Base-by-base conservation (phyloP, 1,140 invertebrate genomes). In the Muscidifurax raptorellus region DNA sequence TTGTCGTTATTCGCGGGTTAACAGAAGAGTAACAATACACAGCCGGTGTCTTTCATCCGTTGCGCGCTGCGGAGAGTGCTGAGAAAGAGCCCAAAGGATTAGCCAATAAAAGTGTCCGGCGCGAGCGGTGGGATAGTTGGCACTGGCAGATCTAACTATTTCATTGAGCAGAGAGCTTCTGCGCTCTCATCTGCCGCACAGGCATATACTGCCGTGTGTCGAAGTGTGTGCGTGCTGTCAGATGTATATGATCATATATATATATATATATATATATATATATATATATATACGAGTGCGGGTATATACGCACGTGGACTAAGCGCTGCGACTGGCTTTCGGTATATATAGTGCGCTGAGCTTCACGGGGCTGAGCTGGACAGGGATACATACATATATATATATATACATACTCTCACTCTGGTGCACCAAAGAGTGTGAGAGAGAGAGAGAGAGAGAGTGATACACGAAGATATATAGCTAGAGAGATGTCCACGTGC, bases 111-210 rank as follows among this genome's bases (percentile, higher is more conserved):
- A 82, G 79, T 85, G 86, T 88, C 87, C 87, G 86, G 18, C 88
- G 86, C 85, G 89, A 85, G 85, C 89, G 87, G 88, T 90, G 88
- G 87, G 90, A 91, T 90, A 90, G 88, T 91, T 90, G 88, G 88
- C 89, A 92, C 91, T 92, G 91, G 89, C 88, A 90, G 90, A 88
- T 90, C 87, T 82, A 91, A 89, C 89, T 89, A 91, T 91, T 91
- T 90, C 89, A 91, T 92, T 91, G 87, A 91, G 72, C 89, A 86
- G 66, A 18, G 59, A 69, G 25, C 32, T 30, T 32, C 71, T 74
- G 32, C n/a, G n/a, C 71, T 74, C 52, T 59, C 52, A 59, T 59
- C 52, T n/a, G 52, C 44, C 28, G 69, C 28, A 12, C 22, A 36
- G 28, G 15, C 69, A 81, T n/a, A n/a, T n/a, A n/a, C 12, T 22